phyloP scores from a whole-genome alignment of 2,888 invertebrate species.

The Dasysyrphus albostriatus region DNA sequence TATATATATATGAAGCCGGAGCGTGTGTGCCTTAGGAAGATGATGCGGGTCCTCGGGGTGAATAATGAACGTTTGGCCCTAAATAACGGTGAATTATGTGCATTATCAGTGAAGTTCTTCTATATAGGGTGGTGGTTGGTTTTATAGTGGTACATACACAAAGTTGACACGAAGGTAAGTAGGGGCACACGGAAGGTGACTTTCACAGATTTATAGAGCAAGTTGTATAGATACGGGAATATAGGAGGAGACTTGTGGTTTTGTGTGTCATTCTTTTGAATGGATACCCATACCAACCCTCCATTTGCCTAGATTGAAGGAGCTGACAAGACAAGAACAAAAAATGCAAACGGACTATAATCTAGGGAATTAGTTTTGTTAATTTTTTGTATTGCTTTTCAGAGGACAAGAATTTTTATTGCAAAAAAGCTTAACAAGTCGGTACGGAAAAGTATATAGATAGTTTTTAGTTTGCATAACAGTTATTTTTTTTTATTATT shows the following conservation, averaged over 20 bases:
- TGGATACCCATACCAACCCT: no score
- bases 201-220: conserved; percentile 61
- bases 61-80: conserved; percentile 60
- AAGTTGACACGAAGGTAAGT: conserved; percentile 47
- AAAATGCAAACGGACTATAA: conserved; percentile 20
- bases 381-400: conserved; percentile 4
- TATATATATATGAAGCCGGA: neutral
- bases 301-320: neutral
- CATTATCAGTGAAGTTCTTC: conserved; percentile 44
- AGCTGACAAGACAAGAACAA: no score
- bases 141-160: neutral
- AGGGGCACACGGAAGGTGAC: conserved; percentile 62
- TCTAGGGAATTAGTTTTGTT: conserved; percentile 4
- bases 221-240: conserved; percentile 17
- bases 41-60: conserved; percentile 40
- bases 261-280: conserved; percentile 14
- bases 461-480: neutral
- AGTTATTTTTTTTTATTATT: neutral
- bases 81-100: conserved; percentile 69
- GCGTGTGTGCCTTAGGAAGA: conserved; percentile 34
- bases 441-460: neutral
- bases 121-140: neutral
- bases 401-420: conserved; percentile 3
- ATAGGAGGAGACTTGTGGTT: neutral
- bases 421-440: neutral